phyloP scores from a whole-genome alignment of 1,140 invertebrate genomes.

The Drosophila sproati region DNA sequence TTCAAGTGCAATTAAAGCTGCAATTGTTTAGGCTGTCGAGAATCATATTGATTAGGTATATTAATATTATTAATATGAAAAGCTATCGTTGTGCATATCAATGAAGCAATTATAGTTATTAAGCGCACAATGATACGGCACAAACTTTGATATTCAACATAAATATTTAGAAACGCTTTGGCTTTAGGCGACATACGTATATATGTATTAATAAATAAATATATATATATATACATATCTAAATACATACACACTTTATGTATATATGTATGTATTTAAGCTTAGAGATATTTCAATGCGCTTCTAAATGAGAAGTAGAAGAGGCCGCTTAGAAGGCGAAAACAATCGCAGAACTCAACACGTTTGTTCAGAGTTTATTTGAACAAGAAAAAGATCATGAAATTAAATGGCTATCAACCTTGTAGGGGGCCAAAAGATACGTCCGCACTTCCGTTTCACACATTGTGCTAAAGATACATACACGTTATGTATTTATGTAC shows the following conservation, averaged over 20 bases:
- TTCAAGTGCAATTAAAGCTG: conserved; percentile 18
- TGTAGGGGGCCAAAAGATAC: conserved; percentile 61
- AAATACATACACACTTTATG: conserved; percentile 1
- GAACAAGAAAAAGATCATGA: conserved; percentile 77
- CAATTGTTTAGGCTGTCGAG: conserved; percentile 8
- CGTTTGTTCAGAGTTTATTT: conserved; percentile 57
- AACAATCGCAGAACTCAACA: conserved; percentile 59
- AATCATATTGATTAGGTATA: no score
- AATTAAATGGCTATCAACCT: conserved; percentile 75
- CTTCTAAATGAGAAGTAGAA: conserved; percentile 39
- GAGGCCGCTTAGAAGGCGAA: conserved; percentile 42
- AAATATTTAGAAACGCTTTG: conserved; percentile 30
- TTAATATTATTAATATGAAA: background rate
- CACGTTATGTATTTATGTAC: conserved; percentile 18
- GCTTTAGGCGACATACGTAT: conserved; percentile 18
- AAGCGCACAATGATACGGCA: conserved; percentile 41
- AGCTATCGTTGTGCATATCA: conserved; percentile 52
- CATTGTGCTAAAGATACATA: conserved; percentile 42
- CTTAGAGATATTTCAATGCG: conserved; percentile 37
- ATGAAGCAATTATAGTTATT: conserved; percentile 62
- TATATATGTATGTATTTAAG: conserved; percentile 15
- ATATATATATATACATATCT: conserved; percentile 8
- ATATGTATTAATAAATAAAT: conserved; percentile 5
- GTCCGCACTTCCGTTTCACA: conserved; percentile 81
- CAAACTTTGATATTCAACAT: conserved; percentile 36